Evolutionary conservation across 2,888 invertebrate genomes (phyloP).

Genomic region (Apamea epomidion): DNA sequence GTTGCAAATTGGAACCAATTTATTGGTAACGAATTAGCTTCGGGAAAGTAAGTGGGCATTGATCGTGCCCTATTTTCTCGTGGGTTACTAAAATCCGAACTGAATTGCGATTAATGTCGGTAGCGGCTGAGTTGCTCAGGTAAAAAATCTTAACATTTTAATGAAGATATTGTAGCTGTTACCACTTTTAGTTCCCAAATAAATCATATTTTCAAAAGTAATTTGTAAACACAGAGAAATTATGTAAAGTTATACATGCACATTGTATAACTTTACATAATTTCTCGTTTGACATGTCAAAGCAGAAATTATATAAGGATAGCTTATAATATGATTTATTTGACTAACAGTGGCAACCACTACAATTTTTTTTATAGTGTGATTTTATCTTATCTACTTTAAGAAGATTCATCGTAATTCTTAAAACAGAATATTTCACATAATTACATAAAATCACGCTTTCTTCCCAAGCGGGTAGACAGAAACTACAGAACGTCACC

Average conservation of each 20-base stretch:
- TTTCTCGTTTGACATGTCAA: not conserved
- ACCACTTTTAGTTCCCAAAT: not conserved
- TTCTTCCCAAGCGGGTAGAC: too few relatives aligned
- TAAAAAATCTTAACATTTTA: not conserved
- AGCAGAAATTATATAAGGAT: not conserved
- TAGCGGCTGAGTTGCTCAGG: not conserved
- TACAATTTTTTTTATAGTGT: not conserved
- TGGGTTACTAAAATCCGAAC: constrained; percentile 24
- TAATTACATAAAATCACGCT: not conserved
- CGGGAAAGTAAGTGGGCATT: constrained; percentile 46
- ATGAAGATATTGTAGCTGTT: not conserved
- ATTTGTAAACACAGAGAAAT: not conserved
- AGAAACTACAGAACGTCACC: not conserved
- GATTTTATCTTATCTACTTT: not conserved
- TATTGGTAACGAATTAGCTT: constrained; percentile 57
- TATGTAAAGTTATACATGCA: not conserved
- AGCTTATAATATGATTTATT: not conserved
- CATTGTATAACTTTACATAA: not conserved
- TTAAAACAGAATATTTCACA: not conserved
- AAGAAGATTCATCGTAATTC: not conserved
- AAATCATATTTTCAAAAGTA: not conserved
- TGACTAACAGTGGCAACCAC: not conserved
- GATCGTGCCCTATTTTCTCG: constrained; percentile 45
- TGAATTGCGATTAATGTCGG: constrained; percentile 24
- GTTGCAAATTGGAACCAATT: constrained; percentile 53